Conservation (phyloP, 2,888 invertebrate species). For the Leistus spinibarbis region DNA sequence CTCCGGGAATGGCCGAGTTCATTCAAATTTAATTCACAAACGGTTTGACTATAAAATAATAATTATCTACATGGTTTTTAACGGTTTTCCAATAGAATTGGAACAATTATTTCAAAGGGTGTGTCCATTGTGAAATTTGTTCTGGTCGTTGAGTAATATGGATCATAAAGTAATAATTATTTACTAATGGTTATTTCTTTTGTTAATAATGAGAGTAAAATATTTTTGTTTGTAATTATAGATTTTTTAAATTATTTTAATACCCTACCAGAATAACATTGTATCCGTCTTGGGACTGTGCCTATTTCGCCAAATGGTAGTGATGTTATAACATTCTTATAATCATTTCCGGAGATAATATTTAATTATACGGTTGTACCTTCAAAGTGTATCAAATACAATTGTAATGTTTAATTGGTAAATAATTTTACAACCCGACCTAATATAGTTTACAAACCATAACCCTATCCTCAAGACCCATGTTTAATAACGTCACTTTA, state of each 20-base stretch:
- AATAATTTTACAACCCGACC: too few species aligned
- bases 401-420: too few species aligned
- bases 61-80: conserved; percentile 24
- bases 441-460: background rate
- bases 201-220: background rate
- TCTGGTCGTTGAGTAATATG: background rate
- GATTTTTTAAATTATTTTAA: background rate
- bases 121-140: background rate
- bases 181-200: background rate
- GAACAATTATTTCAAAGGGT: background rate
- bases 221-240: background rate
- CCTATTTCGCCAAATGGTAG: too few species aligned
- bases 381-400: too few species aligned
- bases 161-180: background rate
- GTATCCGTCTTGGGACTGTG: too few species aligned
- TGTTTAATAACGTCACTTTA: background rate
- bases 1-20: conserved; percentile 10
- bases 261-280: too few species aligned
- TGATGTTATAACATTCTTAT: too few species aligned
- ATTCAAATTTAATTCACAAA: conserved; percentile 43
- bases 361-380: too few species aligned
- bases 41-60: conserved; percentile 30
- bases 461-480: background rate
- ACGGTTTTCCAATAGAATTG: conserved; percentile 1
- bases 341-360: too few species aligned